Evolutionary conservation across 2,888 invertebrate genomes (phyloP), one percentile per base, ranked within the genome.

Genomic region (Temnothorax rugatulus): DNA sequence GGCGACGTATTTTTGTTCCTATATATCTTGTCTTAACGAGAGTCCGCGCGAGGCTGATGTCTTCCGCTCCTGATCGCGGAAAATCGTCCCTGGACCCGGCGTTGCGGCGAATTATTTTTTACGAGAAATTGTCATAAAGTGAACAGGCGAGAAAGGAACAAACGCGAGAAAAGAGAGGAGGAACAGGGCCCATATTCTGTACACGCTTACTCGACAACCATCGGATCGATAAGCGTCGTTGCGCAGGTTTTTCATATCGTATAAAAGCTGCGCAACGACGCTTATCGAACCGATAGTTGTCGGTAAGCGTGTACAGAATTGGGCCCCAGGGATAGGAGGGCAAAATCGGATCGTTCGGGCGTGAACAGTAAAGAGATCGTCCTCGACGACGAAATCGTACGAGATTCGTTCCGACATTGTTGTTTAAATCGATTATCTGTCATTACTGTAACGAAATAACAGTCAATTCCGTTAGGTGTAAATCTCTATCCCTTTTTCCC

Each of bases 381-480:
- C 75, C 68, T 73, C 61, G 29, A 68, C 61, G 79, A 83, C 52
- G 69, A 74, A 71, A 79, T 34, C 34, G 68, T 66, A 84, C 84
- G 87, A 85, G 82, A 85, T 89, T 89, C 83, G 86, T 74, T 52
- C 74, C 59, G 44, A 76, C 9, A 74, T 69, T 86, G 66, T 86
- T 89, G 84, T 88, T 84, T 79, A 71, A 76, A 84, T 52, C 73
- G 50, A 88, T 86, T 79, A 85, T 86, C 81, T 88, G 86, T 90
- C 87, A 89, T 84, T 71, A 79, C 74, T 89, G 86, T 90, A 86
- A 87, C 75, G 71, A 87, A 84, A 84, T 75, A 85, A 87, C 84
- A 86, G 84, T 82, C 84, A 88, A 87, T 86, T 86, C 85, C 87
- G 86, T 86, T 88, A 86, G 88, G 85, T 90, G 88, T 90, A 89